Evolutionary conservation across 2,797 vertebrate genomes (phyloP).

Genomic region (Arrhamphus sclerolepis): DNA sequence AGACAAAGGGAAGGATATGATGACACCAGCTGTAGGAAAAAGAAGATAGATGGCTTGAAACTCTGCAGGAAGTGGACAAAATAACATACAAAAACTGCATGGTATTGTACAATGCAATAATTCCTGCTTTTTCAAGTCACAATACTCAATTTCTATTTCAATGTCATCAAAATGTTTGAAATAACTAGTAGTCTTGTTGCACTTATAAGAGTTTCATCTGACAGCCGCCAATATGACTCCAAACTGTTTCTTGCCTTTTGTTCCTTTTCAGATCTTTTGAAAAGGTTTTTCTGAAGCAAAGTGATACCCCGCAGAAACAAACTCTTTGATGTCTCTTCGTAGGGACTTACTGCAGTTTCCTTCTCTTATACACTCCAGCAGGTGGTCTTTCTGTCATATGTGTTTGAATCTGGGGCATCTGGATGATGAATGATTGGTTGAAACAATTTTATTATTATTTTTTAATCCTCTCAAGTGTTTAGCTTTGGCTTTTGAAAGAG

Average conservation of each 20-base stretch:
- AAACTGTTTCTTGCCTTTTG: no score
- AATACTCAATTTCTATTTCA: background rate
- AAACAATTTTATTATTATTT: background rate
- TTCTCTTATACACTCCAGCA: conserved; percentile 47
- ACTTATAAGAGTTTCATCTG: no score
- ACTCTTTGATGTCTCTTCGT: conserved; percentile 31
- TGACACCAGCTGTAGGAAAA: background rate
- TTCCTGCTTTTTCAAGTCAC: background rate
- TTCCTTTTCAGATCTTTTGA: background rate
- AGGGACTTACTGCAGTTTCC: conserved; percentile 26
- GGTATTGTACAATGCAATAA: background rate
- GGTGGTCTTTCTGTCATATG: conserved; percentile 23
- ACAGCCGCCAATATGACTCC: no score
- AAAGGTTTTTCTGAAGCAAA: background rate
- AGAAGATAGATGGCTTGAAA: conserved; percentile 20
- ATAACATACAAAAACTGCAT: conserved; percentile 12
- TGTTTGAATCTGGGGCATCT: conserved; percentile 34
- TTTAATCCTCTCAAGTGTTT: background rate
- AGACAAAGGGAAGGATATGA: conserved; percentile 34
- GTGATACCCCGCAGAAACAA: conserved; percentile 4
- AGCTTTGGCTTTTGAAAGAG: no score
- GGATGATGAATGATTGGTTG: conserved; percentile 33
- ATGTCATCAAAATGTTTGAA: background rate
- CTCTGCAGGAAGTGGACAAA: conserved; percentile 20
- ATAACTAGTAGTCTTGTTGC: no score